A percentile compares a stretch with the other conserved stretches of the same genome.
Conservation (phyloP, 2,888 invertebrate genomes). For the Drosophila planitibia region DNA sequence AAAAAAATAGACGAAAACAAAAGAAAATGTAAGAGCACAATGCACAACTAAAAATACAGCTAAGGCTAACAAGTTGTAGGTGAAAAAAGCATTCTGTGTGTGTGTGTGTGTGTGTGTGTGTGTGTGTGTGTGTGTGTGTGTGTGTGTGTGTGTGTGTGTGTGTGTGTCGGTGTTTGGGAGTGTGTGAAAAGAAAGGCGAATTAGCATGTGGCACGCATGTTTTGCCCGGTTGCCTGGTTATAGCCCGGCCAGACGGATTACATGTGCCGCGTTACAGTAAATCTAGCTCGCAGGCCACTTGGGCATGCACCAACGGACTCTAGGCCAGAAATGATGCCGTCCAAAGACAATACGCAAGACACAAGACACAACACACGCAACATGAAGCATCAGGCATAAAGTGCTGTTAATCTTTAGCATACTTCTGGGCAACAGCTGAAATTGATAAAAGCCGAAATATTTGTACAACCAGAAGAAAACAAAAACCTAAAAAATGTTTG, state of each 20-base stretch:
- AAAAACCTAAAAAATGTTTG: not conserved
- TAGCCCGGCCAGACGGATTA: constrained; percentile 45
- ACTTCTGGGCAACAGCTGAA: constrained; percentile 9
- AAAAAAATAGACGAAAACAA: constrained; percentile 14
- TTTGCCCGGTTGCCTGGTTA: not conserved
- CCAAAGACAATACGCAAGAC: constrained; percentile 42
- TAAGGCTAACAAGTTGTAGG: constrained; percentile 38
- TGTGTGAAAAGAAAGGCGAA: constrained; percentile 14
- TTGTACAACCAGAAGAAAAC: too few relatives aligned
- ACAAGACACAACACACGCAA: constrained; percentile 11
- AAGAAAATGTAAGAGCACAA: constrained; percentile 40
- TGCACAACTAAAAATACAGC: constrained; percentile 60
- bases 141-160: constrained; percentile 3
- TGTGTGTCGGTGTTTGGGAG: not conserved
- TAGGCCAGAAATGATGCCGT: constrained; percentile 58
- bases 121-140: not conserved
- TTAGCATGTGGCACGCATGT: constrained; percentile 27
- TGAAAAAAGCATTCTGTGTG: constrained; percentile 45
- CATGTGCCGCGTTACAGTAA: constrained; percentile 50
- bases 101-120: not conserved
- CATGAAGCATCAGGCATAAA: not conserved
- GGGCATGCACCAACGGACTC: constrained; percentile 62
- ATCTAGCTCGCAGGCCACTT: constrained; percentile 63
- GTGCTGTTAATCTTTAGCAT: constrained; percentile 16
- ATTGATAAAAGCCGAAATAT: constrained; percentile 1